A percentile compares a stretch with the other conserved stretches of the same genome.
phyloP scores from a whole-genome alignment of 2,888 invertebrate genomes.

The Melanchra persicariae region DNA sequence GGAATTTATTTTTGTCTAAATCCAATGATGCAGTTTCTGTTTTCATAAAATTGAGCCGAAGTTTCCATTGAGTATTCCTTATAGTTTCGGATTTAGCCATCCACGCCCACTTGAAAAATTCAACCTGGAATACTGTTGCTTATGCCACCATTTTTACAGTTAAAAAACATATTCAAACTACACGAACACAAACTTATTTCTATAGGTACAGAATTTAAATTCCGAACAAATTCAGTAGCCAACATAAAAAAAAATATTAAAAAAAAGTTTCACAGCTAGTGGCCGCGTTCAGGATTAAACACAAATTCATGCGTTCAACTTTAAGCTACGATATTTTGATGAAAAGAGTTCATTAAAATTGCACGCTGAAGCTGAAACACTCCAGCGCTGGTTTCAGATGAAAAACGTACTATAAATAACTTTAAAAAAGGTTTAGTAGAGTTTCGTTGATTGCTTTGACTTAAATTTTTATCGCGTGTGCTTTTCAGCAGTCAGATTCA shows the following conservation, averaged over 20 bases:
- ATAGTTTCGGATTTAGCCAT: no score
- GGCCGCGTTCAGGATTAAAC: constrained; percentile 1
- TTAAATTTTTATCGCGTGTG: constrained; percentile 1
- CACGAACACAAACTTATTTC: not conserved
- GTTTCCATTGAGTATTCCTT: no score
- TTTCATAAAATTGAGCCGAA: no score
- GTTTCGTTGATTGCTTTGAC: constrained; percentile 27
- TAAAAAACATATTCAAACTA: not conserved
- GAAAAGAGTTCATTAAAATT: constrained; percentile 54
- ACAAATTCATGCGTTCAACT: constrained; percentile 29
- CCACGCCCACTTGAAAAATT: no score
- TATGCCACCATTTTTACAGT: not conserved
- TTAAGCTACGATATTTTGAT: constrained; percentile 28
- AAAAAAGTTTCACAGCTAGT: not conserved
- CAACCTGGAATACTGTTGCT: no score
- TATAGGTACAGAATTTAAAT: not conserved
- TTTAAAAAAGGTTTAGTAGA: constrained; percentile 25
- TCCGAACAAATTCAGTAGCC: not conserved
- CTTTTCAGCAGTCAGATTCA: not conserved
- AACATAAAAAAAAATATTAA: not conserved
- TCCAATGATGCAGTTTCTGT: no score
- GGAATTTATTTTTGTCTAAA: no score
- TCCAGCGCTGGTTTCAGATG: constrained; percentile 15
- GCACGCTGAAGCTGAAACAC: constrained; percentile 18
- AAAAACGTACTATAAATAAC: constrained; percentile 32